Evolutionary conservation across 2,888 invertebrate species (phyloP).

Genomic region (Cantharis rufa): DNA sequence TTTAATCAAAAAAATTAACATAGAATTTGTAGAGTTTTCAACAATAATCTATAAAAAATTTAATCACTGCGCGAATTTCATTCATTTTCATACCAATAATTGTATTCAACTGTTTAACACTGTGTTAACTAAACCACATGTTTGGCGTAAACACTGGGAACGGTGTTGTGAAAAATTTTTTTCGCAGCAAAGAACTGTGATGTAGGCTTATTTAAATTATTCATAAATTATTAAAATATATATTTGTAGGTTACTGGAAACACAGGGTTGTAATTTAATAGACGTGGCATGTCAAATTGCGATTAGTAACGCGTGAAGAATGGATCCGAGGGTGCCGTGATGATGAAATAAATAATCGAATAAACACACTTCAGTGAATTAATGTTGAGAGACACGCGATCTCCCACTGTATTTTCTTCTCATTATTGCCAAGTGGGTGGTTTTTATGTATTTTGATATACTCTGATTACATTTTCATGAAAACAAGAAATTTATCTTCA

Average conservation of each 20-base stretch:
- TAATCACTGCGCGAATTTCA: too few relatives aligned
- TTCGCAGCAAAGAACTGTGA: background rate
- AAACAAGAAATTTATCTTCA: background rate
- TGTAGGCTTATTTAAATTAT: background rate
- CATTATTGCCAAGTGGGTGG: constrained; percentile 62
- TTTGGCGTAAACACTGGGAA: background rate
- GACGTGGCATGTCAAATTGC: constrained; percentile 55
- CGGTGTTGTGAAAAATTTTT: background rate
- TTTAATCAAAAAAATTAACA: background rate
- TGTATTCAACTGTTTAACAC: too few relatives aligned
- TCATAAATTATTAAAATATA: background rate
- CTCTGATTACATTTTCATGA: constrained; percentile 18
- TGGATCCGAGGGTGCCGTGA: constrained; percentile 44
- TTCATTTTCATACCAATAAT: too few relatives aligned
- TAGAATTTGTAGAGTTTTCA: too few relatives aligned
- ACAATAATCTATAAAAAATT: too few relatives aligned
- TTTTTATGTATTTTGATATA: constrained; percentile 46
- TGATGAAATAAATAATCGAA: constrained; percentile 55
- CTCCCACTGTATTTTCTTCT: constrained; percentile 46
- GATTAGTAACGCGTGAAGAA: constrained; percentile 55
- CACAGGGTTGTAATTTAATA: constrained; percentile 42
- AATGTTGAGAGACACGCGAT: constrained; percentile 52
- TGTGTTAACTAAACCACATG: background rate
- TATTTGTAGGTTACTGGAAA: constrained; percentile 8
- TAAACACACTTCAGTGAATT: constrained; percentile 53